Conservation (phyloP, 35 echinoderm and acorn worm genomes). For the Amphiura filiformis region DNA sequence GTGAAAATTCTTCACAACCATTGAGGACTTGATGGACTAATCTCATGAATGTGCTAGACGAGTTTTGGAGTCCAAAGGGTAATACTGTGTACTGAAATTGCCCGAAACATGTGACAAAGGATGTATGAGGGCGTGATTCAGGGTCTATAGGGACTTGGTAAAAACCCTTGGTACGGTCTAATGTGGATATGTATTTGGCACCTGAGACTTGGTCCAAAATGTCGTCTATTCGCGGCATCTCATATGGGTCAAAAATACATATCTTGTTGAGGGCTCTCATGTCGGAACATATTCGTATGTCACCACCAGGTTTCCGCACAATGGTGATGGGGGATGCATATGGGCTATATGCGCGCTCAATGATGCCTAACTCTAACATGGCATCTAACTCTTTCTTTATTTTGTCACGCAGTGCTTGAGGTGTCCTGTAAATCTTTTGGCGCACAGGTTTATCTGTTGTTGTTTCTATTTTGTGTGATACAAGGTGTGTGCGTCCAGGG, state of each 20-base stretch:
- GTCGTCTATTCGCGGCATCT: not conserved
- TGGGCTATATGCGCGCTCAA: slow-evolving; percentile 29
- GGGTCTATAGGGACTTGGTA: not conserved
- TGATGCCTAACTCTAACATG: slow-evolving; percentile 53
- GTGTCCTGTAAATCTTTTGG: not conserved
- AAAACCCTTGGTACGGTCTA: not conserved
- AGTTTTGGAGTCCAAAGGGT: not conserved
- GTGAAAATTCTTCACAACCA: not conserved
- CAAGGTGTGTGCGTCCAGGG: not conserved
- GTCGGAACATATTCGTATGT: slow-evolving; percentile 30
- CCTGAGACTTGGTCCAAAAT: not conserved
- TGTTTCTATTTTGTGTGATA: not conserved
- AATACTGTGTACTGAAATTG: not conserved
- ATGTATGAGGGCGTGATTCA: not conserved
- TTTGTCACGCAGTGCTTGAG: slow-evolving; percentile 15
- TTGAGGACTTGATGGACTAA: not conserved
- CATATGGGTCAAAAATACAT: not conserved
- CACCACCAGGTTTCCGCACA: slow-evolving; percentile 38
- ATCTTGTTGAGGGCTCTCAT: slow-evolving; percentile 25
- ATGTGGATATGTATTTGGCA: not conserved
- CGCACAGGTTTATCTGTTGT: not conserved
- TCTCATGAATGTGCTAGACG: not conserved
- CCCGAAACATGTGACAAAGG: not conserved
- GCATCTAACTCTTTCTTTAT: slow-evolving; percentile 33
- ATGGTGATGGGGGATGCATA: slow-evolving; percentile 35